phyloP scores from a whole-genome alignment of 1,140 invertebrate species.

The Coenobita brevimanus region DNA sequence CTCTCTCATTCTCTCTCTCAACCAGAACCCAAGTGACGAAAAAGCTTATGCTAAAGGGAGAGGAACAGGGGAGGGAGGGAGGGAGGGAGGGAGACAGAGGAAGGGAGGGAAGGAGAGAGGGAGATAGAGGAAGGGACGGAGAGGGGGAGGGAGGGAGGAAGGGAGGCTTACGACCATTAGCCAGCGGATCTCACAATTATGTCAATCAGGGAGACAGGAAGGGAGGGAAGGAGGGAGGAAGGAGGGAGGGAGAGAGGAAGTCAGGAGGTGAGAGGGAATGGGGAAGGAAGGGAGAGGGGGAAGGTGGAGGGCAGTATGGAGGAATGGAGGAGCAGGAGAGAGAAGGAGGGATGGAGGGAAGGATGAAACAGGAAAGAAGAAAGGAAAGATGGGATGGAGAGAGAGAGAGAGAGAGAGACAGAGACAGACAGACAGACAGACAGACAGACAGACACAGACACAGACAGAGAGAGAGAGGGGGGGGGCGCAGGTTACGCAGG shows the following conservation, averaged over 20 bases:
- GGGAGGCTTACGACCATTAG: constrained; percentile 49
- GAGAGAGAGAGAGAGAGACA: neutral
- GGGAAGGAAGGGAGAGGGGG: neutral
- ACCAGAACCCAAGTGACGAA: no score
- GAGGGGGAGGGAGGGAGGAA: constrained; percentile 11
- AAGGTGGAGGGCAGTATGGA: neutral
- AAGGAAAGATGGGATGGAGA: neutral
- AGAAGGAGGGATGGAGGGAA: neutral
- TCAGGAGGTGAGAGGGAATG: neutral
- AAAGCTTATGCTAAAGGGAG: no score
- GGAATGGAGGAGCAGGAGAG: neutral
- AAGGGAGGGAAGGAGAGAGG: constrained; percentile 17
- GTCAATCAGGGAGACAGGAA: no score
- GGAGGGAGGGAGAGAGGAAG: constrained; percentile 24
- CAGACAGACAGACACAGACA: constrained; percentile 26
- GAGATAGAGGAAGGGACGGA: constrained; percentile 32
- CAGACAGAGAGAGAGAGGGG: constrained; percentile 22
- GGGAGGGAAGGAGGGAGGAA: neutral
- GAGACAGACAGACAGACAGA: constrained; percentile 45
- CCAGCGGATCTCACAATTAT: no score
- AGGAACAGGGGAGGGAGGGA: no score
- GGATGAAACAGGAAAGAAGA: neutral
- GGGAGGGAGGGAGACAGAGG: neutral
- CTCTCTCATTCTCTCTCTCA: no score
- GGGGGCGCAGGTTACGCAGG: neutral